These are phyloP conservation scores for Macrotus californicus DNA, from an alignment of 2,113 vertebrate species.

Conservation along the genomic window DNA sequence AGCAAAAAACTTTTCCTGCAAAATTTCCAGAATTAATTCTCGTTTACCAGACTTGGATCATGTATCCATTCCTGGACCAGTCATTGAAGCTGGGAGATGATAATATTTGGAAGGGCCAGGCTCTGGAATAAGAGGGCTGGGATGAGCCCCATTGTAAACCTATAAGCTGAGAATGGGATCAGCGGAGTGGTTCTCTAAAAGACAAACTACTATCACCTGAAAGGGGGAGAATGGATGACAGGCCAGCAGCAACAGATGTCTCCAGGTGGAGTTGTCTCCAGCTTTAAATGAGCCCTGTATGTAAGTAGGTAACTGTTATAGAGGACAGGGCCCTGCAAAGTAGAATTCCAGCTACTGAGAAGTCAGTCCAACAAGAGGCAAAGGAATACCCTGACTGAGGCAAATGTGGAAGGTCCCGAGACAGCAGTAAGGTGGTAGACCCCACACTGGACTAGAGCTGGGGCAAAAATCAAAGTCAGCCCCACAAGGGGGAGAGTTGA, in stretches of 20 bases:
- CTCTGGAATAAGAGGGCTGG: background rate
- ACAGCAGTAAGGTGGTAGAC: background rate
- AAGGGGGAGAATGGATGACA: background rate
- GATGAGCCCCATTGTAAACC: background rate
- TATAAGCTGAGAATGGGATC: background rate
- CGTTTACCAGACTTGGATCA: background rate
- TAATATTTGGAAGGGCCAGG: background rate
- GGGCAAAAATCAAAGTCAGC: background rate
- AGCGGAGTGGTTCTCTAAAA: background rate
- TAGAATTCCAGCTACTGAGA: background rate
- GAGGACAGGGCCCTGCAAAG: background rate
- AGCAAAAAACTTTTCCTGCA: background rate
- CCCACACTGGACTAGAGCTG: background rate
- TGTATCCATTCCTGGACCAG: background rate
- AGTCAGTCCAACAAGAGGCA: background rate
- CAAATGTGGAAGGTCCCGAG: background rate
- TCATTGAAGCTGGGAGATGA: background rate
- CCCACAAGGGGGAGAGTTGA: background rate
- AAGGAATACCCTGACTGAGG: background rate
- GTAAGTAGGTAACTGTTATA: background rate
- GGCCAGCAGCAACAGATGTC: background rate
- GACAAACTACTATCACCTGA: background rate
- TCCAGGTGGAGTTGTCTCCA: background rate
- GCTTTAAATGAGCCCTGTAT: background rate
- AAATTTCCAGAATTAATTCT: background rate